Evolutionary conservation across 2,888 invertebrate genomes (phyloP).

Genomic region (Conus canariensis): DNA sequence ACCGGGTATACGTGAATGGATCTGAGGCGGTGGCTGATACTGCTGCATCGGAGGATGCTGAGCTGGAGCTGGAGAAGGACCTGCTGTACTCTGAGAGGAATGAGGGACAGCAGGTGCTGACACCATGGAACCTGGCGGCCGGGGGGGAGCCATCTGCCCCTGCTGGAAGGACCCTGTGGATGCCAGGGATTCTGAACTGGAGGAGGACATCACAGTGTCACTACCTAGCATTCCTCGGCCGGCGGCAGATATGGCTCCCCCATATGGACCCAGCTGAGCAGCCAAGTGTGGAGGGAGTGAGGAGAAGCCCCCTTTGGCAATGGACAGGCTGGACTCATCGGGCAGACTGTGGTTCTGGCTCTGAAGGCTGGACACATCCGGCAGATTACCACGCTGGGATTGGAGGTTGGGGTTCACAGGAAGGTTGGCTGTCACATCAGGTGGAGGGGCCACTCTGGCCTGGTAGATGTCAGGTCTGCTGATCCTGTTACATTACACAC

Average conservation of each 20-base stretch:
- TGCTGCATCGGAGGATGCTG: neutral
- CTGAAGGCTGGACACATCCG: neutral
- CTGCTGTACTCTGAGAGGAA: neutral
- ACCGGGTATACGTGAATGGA: neutral
- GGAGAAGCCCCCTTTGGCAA: neutral
- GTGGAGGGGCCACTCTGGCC: neutral
- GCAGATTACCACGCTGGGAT: neutral
- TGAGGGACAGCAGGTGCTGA: neutral
- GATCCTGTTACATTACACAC: neutral
- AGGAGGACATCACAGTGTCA: neutral
- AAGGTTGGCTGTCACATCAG: conserved; percentile 42
- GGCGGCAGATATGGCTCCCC: neutral
- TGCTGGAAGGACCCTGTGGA: conserved; percentile 15
- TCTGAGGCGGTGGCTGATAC: conserved; percentile 3
- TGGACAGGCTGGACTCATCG: neutral
- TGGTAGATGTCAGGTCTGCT: neutral
- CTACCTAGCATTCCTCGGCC: neutral
- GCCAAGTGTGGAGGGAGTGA: neutral
- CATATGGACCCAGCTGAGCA: neutral
- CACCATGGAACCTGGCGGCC: neutral
- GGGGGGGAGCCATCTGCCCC: neutral
- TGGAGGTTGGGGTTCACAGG: conserved; percentile 11
- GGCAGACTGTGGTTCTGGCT: conserved; percentile 7
- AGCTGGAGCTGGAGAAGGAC: neutral
- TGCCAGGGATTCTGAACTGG: conserved; percentile 16